Conservation (phyloP, 2,113 vertebrate genomes). For the Fukomys damarensis region DNA sequence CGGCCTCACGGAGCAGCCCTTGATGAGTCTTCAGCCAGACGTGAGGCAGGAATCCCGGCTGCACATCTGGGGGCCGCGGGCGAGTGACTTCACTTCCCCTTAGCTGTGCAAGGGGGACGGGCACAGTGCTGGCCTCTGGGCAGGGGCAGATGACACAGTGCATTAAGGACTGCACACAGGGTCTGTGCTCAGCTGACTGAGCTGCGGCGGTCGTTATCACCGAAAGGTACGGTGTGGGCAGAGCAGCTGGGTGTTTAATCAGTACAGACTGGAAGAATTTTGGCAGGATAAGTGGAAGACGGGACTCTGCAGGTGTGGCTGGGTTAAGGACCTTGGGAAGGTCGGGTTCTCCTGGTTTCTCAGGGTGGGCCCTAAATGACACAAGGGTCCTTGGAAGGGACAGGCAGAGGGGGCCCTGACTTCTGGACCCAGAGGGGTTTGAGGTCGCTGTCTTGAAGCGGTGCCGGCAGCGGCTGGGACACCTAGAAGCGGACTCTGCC, state of each 20-base stretch:
- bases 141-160: background rate
- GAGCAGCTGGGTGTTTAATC: background rate
- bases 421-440: background rate
- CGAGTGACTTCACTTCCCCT: background rate
- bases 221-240: background rate
- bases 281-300: background rate
- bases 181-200: background rate
- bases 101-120: background rate
- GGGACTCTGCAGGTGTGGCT: background rate
- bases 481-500: background rate
- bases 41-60: background rate
- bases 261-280: background rate
- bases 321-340: background rate
- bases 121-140: background rate
- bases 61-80: background rate
- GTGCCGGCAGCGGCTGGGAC: too few relatives aligned
- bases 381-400: background rate
- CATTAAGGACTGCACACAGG: background rate
- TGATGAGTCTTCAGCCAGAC: background rate
- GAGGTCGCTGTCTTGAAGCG: background rate
- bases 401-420: too few relatives aligned
- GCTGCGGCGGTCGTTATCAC: background rate
- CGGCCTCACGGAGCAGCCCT: slow-evolving; percentile 11
- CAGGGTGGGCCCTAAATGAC: background rate
- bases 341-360: background rate